Evolutionary conservation across 2,113 vertebrate species (phyloP), one percentile per base, ranked within the genome.

Genomic region (Empidonax alnorum): DNA sequence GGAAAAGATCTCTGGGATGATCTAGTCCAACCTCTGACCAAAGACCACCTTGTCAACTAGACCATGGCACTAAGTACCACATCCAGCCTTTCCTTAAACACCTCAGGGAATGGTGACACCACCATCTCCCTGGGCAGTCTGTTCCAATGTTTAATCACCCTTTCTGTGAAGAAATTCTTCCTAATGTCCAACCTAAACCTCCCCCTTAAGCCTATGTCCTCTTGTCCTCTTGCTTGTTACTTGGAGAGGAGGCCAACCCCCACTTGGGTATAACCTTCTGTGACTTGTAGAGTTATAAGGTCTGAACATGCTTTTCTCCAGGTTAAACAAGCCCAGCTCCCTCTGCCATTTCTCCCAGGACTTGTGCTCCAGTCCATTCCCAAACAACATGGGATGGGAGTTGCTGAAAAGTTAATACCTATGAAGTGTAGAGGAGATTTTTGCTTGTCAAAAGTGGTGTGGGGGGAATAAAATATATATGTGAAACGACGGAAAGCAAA

Each of bases 321-420:
- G 9, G 39, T 39, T 39, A 39, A 39, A 39, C 39, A 39, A 39
- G 39, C 9, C 39, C 39, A 39, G 10, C 39, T 39, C 39, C 39
- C 39, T 39, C 39, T 10, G 9, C 39, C 39, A 10, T 39, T 39
- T 10, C 39, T 39, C 39, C 39, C 39, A 39, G 39, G 39, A 39
- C 39, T 39, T 39, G 39, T 39, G 39, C 39, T 39, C 39, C 39
- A 39, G 39, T 39, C 39, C 39, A 39, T 39, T 39, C 39, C 39
- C 9, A 39, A 68, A 24, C 37, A 69, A 3, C 0, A 0, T 49
- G 41, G 55, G 33, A 15, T 71, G 23, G 30, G 15, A 73, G 4
- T 68, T 44, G 6, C 30, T 90, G 23, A 66, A 21, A 66, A 77
- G 82, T 65, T 74, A 3, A 3, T 55, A 31, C 27, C 37, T 59